These are phyloP conservation scores for Brevimyrus niger DNA, from an alignment of 2,113 vertebrate genomes.

Conservation along the genomic window DNA sequence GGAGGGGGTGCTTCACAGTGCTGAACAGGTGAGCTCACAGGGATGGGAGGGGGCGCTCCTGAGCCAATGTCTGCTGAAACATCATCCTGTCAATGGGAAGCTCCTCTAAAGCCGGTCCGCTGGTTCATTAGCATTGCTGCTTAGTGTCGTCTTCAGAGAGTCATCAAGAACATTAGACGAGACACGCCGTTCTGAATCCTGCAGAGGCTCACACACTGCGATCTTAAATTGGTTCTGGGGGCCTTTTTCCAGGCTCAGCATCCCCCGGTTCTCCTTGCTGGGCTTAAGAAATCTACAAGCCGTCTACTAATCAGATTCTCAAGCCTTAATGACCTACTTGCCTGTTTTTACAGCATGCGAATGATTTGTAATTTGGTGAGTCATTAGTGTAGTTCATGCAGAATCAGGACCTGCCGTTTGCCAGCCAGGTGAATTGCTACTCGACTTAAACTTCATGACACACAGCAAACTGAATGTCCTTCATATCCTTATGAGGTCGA, in stretches of 20 bases:
- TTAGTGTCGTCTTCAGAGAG: neutral
- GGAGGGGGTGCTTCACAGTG: too few species aligned
- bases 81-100: neutral
- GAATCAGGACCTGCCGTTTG: neutral
- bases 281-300: neutral
- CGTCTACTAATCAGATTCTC: neutral
- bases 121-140: neutral
- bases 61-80: neutral
- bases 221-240: neutral
- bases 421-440: neutral
- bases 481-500: neutral
- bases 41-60: neutral
- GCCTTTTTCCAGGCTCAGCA: neutral
- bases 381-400: neutral
- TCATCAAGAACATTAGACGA: neutral
- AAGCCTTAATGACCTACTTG: neutral
- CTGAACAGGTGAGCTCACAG: neutral
- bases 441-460: neutral
- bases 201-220: neutral
- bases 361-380: neutral
- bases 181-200: neutral
- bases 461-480: neutral
- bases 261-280: neutral
- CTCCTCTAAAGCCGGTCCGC: neutral
- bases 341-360: neutral